A percentile compares a stretch with the other conserved stretches of the same genome.
These are phyloP conservation scores for Burhinus bistriatus DNA, from an alignment of 2,113 vertebrate species.

Conservation along the genomic window DNA sequence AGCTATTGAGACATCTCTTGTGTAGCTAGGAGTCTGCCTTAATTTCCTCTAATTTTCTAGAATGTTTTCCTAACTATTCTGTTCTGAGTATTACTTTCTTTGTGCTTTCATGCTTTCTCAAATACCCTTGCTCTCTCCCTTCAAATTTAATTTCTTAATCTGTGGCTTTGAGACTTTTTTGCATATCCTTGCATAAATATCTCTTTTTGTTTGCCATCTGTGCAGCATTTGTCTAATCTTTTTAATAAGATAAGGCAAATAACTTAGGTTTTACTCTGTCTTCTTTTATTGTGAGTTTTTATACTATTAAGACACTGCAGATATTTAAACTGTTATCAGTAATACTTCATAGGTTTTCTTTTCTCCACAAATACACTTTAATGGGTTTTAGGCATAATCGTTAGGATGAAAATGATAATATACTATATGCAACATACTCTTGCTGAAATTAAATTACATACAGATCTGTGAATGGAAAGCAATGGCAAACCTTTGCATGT, in stretches of 20 bases:
- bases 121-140: background rate
- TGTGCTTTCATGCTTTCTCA: background rate
- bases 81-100: background rate
- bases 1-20: background rate
- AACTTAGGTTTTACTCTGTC: background rate
- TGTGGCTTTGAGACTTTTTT: background rate
- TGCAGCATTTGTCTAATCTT: constrained; percentile 5
- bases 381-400: background rate
- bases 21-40: background rate
- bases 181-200: background rate
- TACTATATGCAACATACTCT: background rate
- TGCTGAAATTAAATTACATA: background rate
- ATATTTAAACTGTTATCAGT: background rate
- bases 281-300: background rate
- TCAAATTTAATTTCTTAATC: constrained; percentile 20
- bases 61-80: background rate
- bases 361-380: background rate
- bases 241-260: constrained; percentile 13
- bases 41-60: background rate
- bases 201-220: background rate
- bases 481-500: background rate
- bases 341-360: background rate
- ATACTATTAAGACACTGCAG: background rate
- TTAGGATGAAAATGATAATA: background rate
- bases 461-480: background rate